Percentiles rank a stretch among this genome's conserved stretches.
Evolutionary conservation across 2,888 invertebrate genomes (phyloP).

Genomic region (Napeogenes sylphis): DNA sequence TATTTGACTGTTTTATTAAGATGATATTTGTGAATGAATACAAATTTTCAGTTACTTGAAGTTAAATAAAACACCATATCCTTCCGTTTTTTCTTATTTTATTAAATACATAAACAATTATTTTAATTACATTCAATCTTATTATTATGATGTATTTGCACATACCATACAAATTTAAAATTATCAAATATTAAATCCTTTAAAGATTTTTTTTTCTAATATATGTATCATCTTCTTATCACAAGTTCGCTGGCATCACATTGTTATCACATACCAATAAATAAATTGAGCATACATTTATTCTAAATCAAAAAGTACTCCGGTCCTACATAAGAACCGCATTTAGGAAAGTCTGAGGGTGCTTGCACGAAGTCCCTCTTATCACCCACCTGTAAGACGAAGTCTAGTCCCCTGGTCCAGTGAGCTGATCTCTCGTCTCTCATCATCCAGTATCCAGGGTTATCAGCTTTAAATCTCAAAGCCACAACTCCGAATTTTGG

Average conservation of each 20-base stretch:
- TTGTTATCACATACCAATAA: constrained; percentile 31
- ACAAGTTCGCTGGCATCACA: constrained; percentile 17
- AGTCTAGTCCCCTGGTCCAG: constrained; percentile 86
- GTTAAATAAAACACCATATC: background rate
- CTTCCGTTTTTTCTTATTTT: too few relatives aligned
- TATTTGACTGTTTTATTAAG: background rate
- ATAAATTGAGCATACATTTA: constrained; percentile 24
- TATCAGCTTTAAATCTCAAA: constrained; percentile 84
- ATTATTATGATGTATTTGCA: too few relatives aligned
- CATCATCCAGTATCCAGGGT: constrained; percentile 90
- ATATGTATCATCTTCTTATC: background rate
- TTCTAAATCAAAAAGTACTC: constrained; percentile 82
- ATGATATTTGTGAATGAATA: constrained; percentile 5
- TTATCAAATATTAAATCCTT: too few relatives aligned
- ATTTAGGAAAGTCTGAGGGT: constrained; percentile 86
- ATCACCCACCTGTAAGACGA: constrained; percentile 85
- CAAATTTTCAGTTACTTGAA: background rate
- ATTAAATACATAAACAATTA: too few relatives aligned
- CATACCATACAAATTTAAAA: too few relatives aligned
- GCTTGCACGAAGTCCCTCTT: constrained; percentile 80
- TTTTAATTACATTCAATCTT: too few relatives aligned
- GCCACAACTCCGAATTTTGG: constrained; percentile 84
- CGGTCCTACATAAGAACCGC: constrained; percentile 86
- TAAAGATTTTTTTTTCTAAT: background rate
- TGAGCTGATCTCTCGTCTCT: constrained; percentile 85